Evolutionary conservation across 2,888 invertebrate genomes (phyloP), one percentile per base, ranked within the genome.

Genomic region (Punctoribates punctum): DNA sequence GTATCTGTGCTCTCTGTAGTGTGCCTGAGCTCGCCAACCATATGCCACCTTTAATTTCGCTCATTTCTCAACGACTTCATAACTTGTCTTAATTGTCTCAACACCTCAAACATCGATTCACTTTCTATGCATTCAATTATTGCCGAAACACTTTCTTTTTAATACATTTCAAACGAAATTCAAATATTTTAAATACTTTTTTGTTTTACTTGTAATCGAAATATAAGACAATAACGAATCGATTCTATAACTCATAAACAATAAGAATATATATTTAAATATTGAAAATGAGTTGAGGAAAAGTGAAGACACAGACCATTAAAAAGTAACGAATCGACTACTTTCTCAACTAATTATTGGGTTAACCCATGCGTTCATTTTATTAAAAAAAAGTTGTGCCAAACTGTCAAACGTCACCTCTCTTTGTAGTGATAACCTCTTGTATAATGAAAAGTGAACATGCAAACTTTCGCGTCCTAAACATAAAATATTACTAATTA

Each of bases 321-420:
- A 25, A 23, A 23, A 54, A 54, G 54, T 11, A 60, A 29, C 20
- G 60, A 25, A 54, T 54, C 20, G 29, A 67, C 5, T 20, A 67
- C 67, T 67, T 67, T 67, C 67, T 67, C 67, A 67, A 23, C 38
- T 67, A 38, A 67, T 67, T 67, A 67, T 67, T 67, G 42, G 4
- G 67, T 67, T 67, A 34, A 67, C 20, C 67, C n/a, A 67, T 15
- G 67, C 67, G 13, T 67, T 38, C 23, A 38, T n/a, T 27, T 1
- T 17, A 1, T 34, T 11, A 9, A 29, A 38, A 27, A 67, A 11
- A 42, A 67, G 38, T 67, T 67, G 42, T 67, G 67, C 42, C 20
- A 67, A 67, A 67, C 42, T 67, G 67, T 67, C 67, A 67, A 67
- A 67, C 67, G 67, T 67, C 67, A 67, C 67, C 67, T 65, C n/a